Base-by-base conservation (phyloP, 2,113 vertebrate species). In the Nyctibius bracteatus region DNA sequence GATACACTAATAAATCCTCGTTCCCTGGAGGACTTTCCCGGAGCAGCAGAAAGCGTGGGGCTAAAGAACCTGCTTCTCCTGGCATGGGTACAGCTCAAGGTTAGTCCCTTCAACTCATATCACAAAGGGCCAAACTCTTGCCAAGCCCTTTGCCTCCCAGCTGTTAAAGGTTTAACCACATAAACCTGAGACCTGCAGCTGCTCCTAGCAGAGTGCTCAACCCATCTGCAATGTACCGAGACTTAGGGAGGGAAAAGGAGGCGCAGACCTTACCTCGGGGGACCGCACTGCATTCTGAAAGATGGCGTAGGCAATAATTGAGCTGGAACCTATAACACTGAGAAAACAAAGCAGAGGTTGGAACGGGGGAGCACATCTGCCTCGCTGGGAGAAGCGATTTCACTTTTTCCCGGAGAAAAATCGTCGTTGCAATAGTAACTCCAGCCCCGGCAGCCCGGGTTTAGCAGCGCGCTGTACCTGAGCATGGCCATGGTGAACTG, bases 261-360 rank as follows among this genome's bases (percentile, higher is more conserved):
- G 47, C 9, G 44, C 43, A 52, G 28, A 46, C 8, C 98, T 98
- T 87, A 98, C 98, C 98, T 98, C 98, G 3, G 97, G 95, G 92
- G 97, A 97, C 33, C 95, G 86, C 81, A 97, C 96, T 1, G 78
- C 93, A 3, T 98, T 98, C 71, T 98, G 98, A 81, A 98, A 98
- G 43, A 98, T 6, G 6, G 98, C 94, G 5, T 97, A 98, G 21
- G 97, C 97, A 81, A 98, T 97, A 57, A 98, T 97, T 7, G 98
- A 98, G 91, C 98, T 98, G 94, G 98, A 98, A 88, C 98, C 98
- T 95, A 97, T 81, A 96, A 98, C 93, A 59, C 98, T 98, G 93
- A 49, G 52, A 92, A 81, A 94, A 86, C 12, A 97, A 85, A 98
- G 74, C 94, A 65, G 27, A 55, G 88, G 58, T 92, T 94, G 91